phyloP scores from a whole-genome alignment of 2,888 invertebrate species.

The Rhynchonema sp. region DNA sequence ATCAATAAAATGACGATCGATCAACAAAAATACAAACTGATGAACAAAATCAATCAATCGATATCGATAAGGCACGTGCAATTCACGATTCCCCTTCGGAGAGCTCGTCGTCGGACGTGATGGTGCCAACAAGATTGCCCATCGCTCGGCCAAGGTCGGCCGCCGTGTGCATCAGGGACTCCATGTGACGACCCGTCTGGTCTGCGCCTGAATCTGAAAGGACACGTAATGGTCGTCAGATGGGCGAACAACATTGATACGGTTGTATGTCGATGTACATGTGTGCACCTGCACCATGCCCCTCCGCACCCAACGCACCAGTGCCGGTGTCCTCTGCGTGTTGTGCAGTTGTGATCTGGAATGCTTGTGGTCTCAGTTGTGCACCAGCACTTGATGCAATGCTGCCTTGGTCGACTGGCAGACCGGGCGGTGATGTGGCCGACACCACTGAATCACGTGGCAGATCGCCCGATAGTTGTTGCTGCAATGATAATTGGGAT shows the following conservation, averaged over 20 bases:
- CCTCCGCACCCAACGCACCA: no score
- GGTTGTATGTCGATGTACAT: no score
- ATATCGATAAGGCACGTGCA: no score
- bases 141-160: constrained; percentile 69
- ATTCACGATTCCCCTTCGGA: background rate
- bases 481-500: no score
- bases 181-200: constrained; percentile 33
- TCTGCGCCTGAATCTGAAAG: constrained; percentile 6
- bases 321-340: background rate
- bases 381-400: background rate
- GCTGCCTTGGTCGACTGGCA: background rate
- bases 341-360: background rate
- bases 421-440: background rate
- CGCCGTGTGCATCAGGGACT: constrained; percentile 20
- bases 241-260: no score
- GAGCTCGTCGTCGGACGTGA: constrained; percentile 50
- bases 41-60: background rate
- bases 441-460: no score
- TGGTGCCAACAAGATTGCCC: constrained; percentile 66
- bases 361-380: background rate
- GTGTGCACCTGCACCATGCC: no score
- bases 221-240: background rate
- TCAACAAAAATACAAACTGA: no score
- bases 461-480: background rate
- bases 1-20: no score